Evolutionary conservation across 2,888 invertebrate species (phyloP), one percentile per base, ranked within the genome.

Genomic region (Entomobrya proxima): DNA sequence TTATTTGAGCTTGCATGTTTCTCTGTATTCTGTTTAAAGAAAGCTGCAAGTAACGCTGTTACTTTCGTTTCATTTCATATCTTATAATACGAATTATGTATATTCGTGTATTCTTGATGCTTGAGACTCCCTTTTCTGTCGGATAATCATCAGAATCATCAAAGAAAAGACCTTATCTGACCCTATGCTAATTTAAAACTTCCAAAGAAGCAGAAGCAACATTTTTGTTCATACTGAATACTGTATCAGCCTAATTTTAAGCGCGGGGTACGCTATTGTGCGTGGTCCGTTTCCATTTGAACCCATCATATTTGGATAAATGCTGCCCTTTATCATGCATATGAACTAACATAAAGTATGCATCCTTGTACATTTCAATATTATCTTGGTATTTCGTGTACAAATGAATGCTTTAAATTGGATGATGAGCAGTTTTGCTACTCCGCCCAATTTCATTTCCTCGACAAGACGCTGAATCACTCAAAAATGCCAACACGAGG

Each of bases 401-500:
- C 13, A 24, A 27, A 75, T 75, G 86, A 86, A 82, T 78, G 86
- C 69, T 61, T 67, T 78, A 86, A 86, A 86, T 86, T 86, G 86
- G 86, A 82, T 86, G 86, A 86, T 86, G 82, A 86, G 82, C 77
- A 86, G 81, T 82, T 86, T 77, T 21, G 40, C 58, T 35, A 80
- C 81, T 78, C 86, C 86, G 77, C 86, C 86, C 86, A 72, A 77
- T 78, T 78, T 82, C 86, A 86, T 86, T 58, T 72, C 61, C 80
- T 80, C 67, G 79, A 78, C 77, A 86, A 78, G 86, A 81, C 72
- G 81, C 81, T 81, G 86, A 86, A 76, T 86, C 86, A 86, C 77
- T 77, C 69, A 72, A 75, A 80, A 74, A 67, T 77, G 58, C 85
- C 44, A 64, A 37, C 21, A 24, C 64, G 30, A 72, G 79, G 50